Conservation (phyloP, 64 coral and sea anemone species). For the Porites australiensis region DNA sequence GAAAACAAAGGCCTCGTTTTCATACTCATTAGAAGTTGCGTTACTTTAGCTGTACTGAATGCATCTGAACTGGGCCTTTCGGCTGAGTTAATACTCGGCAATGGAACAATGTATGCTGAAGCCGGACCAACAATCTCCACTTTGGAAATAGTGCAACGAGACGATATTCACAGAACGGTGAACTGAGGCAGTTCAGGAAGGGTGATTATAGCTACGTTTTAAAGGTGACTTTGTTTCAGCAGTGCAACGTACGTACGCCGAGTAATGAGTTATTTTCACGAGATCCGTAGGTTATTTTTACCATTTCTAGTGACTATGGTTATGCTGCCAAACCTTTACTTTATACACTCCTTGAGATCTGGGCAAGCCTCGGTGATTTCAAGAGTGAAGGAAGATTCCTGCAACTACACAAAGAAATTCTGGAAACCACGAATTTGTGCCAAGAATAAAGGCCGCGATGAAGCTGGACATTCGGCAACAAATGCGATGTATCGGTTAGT, state of each 20-base stretch:
- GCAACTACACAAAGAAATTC: not conserved
- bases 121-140: no score
- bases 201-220: no score
- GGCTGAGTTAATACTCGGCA: no score
- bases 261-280: not conserved
- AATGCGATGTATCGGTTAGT: not conserved
- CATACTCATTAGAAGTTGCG: no score
- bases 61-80: no score
- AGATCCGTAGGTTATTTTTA: not conserved
- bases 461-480: not conserved
- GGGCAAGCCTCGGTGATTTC: not conserved
- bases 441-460: not conserved
- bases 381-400: not conserved
- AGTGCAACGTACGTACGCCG: no score
- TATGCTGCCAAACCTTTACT: not conserved
- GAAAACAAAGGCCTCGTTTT: no score
- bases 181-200: no score
- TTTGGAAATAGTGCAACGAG: not conserved
- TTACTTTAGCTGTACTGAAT: no score
- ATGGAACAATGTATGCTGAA: no score
- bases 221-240: no score
- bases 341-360: not conserved
- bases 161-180: not conserved
- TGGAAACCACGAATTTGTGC: slow-evolving; percentile 15
- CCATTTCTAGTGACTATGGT: not conserved